Base-by-base conservation (phyloP, 2,113 vertebrate genomes). In the Nettapus auritus region DNA sequence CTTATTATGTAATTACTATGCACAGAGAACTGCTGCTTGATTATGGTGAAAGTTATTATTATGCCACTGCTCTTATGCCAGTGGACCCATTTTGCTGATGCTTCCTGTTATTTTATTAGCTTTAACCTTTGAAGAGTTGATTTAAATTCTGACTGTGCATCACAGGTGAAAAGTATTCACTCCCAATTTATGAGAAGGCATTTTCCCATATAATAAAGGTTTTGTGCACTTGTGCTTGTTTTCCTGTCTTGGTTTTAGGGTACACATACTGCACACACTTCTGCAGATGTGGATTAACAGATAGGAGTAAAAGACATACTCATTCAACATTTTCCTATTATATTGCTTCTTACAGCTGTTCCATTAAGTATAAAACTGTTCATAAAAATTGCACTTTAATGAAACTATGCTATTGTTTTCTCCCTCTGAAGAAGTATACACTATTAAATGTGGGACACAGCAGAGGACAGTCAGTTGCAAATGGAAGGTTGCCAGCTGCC, bases 401-500 rank as follows among this genome's bases (percentile, higher is more conserved):
- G 55, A 77, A 70, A 42, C 22, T 18, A 5, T 69, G 38, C 31
- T 38, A 4, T 70, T 83, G 40, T 82, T 86, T 83, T 78, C 46
- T 93, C 33, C 25, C 33, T 81, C 67, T 91, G 60, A 77, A 71
- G 36, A 91, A 79, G 42, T 29, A 14, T 81, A 36, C 8, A 23
- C 9, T 67, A 89, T 13, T 77, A 64, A 84, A 91, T 76, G 33
- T 75, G 71, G 64, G 79, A 62, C 55, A 77, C 31, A 50, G 36
- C 75, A 88, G 22, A 93, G 64, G 40, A 73, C 48, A 69, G 71
- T 66, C 75, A 82, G 31, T 63, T 53, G 62, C 25, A 19, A 33
- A 2, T 90, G 89, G 85, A 96, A 88, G 50, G 28, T 75, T 91
- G 67, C 91, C 89, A 95, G 33, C 67, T 89, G 73, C 75, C 89